Base-by-base conservation (phyloP, 1,140 invertebrate species). In the Thrips palmi region DNA sequence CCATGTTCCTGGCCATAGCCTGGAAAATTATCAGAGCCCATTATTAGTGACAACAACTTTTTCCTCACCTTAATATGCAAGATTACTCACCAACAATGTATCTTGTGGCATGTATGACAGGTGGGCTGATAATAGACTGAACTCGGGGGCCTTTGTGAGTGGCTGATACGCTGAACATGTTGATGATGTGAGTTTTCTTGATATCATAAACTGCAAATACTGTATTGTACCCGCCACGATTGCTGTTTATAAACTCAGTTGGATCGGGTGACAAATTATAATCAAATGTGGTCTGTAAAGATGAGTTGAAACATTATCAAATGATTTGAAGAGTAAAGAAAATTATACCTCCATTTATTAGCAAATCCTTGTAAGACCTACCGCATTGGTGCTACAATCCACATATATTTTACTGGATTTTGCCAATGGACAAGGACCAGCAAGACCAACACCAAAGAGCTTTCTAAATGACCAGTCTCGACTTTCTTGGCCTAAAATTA, bases 1-100 rank as follows among this genome's bases (percentile, higher is more conserved):
- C 89, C 89, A 52, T 71, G 71, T 58, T 89, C 84, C 59, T 92
- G n/a, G n/a, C n/a, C n/a, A n/a, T n/a, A n/a, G n/a, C n/a, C n/a
- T n/a, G n/a, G n/a, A n/a, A n/a, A n/a, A n/a, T n/a, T 27, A 10
- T 27, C 10, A 10, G 25, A 10, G 10, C 25, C 25, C n/a, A 27
- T 10, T n/a, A 10, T 27, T n/a, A 10, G n/a, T 27, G 10, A 10
- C 25, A 27, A n/a, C 8, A n/a, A 41, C 44, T 25, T 34, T 39
- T 28, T 46, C 42, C 31, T 46, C 76, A 1, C 80, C 77, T 59
- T 77, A 77, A 35, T 63, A 59, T 65, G 29, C 4, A 51, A 25
- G 27, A 39, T 36, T 37, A 53, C 51, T 50, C 55, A 57, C 85
- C 85, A 39, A 79, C 67, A 2, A 89, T 67, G 57, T 80, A 91